A percentile compares a stretch with the other conserved stretches of the same genome.
These are phyloP conservation scores for Riparia riparia DNA, from an alignment of 2,113 vertebrate species.

Conservation along the genomic window DNA sequence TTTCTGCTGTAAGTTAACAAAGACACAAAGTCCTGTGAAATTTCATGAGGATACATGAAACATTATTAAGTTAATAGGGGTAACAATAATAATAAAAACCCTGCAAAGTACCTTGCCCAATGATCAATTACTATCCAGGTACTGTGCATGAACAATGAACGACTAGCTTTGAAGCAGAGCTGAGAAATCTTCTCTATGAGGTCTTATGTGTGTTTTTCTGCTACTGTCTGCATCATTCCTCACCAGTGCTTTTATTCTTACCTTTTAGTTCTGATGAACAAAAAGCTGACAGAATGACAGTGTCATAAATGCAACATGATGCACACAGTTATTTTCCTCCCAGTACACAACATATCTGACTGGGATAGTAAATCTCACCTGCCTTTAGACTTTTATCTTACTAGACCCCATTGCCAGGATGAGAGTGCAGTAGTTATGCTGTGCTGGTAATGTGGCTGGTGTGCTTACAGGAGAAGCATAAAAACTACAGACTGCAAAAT, in stretches of 20 bases:
- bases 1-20: background rate
- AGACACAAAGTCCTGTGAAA: background rate
- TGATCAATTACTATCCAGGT: background rate
- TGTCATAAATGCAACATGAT: background rate
- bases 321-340: background rate
- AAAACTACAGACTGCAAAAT: background rate
- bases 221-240: background rate
- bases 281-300: background rate
- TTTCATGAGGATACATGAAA: background rate
- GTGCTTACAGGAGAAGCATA: background rate
- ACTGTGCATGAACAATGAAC: background rate
- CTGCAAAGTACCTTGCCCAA: background rate
- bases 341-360: fast-evolving
- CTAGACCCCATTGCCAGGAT: background rate
- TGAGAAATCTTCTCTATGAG: background rate
- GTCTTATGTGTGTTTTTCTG: background rate
- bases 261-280: background rate
- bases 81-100: background rate
- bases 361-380: background rate
- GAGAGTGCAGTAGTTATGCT: background rate
- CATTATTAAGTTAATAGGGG: background rate
- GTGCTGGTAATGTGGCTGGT: background rate
- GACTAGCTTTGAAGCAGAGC: background rate
- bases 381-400: background rate
- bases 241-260: background rate